A percentile compares a stretch with the other conserved stretches of the same genome.
These are phyloP conservation scores for Congeria kusceri DNA, from an alignment of 2,888 invertebrate genomes.

Conservation along the genomic window DNA sequence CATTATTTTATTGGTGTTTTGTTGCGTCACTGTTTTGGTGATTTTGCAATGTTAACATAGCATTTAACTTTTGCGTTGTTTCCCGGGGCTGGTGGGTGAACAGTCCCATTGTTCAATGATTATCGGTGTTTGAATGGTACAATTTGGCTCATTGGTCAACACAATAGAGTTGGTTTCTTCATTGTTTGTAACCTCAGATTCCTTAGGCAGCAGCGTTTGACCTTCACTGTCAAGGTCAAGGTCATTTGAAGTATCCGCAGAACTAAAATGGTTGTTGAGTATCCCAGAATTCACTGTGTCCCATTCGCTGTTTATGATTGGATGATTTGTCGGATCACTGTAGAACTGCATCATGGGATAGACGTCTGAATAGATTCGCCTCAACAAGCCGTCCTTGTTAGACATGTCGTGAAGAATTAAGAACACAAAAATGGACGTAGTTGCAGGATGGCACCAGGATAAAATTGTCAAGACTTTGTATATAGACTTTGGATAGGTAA, in stretches of 20 bases:
- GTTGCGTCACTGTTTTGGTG: too few species aligned
- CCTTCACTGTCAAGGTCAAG: slow-evolving; percentile 14
- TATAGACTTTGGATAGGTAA: slow-evolving; percentile 73
- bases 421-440: slow-evolving; percentile 82
- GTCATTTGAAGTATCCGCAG: slow-evolving; percentile 2
- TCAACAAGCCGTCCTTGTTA: slow-evolving; percentile 66
- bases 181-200: background rate
- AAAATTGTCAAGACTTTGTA: slow-evolving; percentile 84
- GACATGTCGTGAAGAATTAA: slow-evolving; percentile 77
- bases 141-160: slow-evolving; percentile 11
- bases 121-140: slow-evolving; percentile 43
- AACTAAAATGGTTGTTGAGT: slow-evolving; percentile 46
- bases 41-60: too few species aligned
- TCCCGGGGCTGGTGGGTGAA: slow-evolving; percentile 63
- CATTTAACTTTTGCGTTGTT: slow-evolving; percentile 25
- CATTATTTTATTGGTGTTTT: too few species aligned
- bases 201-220: background rate
- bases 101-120: slow-evolving; percentile 62
- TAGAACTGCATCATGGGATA: slow-evolving; percentile 72
- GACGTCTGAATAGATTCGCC: slow-evolving; percentile 73
- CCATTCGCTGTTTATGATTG: slow-evolving; percentile 51
- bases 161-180: slow-evolving; percentile 14
- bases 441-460: slow-evolving; percentile 83
- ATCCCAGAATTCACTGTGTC: slow-evolving; percentile 47
- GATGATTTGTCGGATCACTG: slow-evolving; percentile 52